These are phyloP conservation scores for Fratercula arctica DNA, from an alignment of 2,797 vertebrate genomes.

Conservation along the genomic window DNA sequence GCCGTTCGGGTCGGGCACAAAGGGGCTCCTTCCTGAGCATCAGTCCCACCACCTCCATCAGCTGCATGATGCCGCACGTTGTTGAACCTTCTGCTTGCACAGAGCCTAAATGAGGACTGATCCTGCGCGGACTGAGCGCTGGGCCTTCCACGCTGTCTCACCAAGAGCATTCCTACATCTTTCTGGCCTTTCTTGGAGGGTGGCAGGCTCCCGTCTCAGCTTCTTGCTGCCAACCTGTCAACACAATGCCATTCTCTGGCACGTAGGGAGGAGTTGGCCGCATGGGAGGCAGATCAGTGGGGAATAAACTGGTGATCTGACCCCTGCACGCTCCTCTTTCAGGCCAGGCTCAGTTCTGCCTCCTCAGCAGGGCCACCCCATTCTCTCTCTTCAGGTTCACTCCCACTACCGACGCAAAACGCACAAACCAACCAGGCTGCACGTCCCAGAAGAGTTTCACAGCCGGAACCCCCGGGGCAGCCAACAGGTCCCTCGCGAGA, in stretches of 20 bases:
- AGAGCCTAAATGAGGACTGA: background rate
- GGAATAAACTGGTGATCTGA: background rate
- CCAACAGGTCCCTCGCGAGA: conserved; percentile 76
- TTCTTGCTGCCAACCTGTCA: background rate
- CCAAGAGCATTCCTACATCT: background rate
- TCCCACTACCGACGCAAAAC: conserved; percentile 73
- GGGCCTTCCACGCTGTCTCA: background rate
- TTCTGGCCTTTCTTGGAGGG: background rate
- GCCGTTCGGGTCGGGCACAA: background rate
- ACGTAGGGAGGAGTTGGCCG: background rate
- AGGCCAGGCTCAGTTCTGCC: background rate
- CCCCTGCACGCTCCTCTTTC: too few species aligned
- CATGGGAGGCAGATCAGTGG: background rate
- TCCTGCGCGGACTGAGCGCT: background rate
- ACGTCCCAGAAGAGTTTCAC: conserved; percentile 73
- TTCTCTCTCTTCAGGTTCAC: conserved; percentile 79
- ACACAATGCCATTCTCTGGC: background rate
- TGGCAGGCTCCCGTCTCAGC: background rate
- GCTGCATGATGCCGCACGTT: accelerated
- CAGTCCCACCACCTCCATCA: background rate
- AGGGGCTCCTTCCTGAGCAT: background rate
- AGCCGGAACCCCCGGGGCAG: background rate
- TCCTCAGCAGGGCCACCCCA: accelerated
- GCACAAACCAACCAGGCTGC: conserved; percentile 67
- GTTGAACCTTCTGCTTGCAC: background rate